phyloP scores from a whole-genome alignment of 2,888 invertebrate genomes.

The Ectemnius continuus region DNA sequence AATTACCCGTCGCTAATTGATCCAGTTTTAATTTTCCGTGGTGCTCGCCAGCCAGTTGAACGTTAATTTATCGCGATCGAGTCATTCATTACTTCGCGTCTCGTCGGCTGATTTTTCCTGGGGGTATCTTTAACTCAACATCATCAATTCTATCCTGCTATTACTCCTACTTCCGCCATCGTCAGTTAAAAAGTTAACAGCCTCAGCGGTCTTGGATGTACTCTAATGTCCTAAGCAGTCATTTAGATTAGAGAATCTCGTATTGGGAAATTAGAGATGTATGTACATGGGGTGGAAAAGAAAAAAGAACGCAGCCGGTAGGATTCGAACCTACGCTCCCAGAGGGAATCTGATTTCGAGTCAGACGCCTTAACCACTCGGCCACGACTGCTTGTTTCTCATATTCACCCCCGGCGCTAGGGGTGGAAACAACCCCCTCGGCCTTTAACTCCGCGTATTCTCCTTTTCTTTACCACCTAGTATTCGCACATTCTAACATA shows the following conservation, averaged over 20 bases:
- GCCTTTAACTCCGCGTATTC: background rate
- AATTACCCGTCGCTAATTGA: conserved; percentile 41
- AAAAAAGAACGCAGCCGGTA: conserved; percentile 84
- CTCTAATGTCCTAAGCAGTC: too few species aligned
- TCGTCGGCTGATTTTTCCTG: conserved; percentile 10
- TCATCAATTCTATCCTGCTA: too few species aligned
- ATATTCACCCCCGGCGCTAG: conserved; percentile 2
- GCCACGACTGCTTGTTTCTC: conserved; percentile 84
- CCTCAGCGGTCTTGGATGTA: too few species aligned
- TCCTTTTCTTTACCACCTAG: background rate
- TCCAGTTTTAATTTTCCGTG: conserved; percentile 40
- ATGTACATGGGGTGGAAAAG: background rate
- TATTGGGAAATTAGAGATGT: too few species aligned
- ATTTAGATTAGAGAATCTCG: too few species aligned
- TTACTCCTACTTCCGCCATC: too few species aligned
- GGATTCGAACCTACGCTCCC: conserved; percentile 94
- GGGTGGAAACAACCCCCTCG: conserved; percentile 41
- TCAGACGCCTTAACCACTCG: conserved; percentile 94
- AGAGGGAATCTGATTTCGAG: conserved; percentile 94
- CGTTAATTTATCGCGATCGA: conserved; percentile 14
- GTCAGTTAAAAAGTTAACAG: too few species aligned
- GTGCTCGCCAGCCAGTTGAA: background rate
- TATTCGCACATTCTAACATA: too few species aligned
- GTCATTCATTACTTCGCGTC: conserved; percentile 13
- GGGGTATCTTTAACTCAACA: background rate